Percentiles rank a stretch among this genome's conserved stretches.
phyloP scores from a whole-genome alignment of 2,888 invertebrate genomes.

The Cenopis cana region DNA sequence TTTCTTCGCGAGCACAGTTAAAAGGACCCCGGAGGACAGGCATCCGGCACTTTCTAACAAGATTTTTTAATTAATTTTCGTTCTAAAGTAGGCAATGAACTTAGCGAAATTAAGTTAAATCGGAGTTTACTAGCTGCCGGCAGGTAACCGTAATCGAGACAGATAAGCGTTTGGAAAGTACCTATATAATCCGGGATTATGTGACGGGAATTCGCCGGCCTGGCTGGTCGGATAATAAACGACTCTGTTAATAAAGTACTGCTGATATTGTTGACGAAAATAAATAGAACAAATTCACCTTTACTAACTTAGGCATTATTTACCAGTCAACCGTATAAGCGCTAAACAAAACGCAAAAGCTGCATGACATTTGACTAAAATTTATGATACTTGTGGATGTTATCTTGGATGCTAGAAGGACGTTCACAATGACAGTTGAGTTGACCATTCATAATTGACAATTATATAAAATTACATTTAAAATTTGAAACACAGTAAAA shows the following conservation, averaged over 20 bases:
- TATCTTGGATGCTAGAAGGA: too few species aligned
- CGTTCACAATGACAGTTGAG: too few species aligned
- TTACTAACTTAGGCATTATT: too few species aligned
- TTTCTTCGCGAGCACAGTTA: slow-evolving; percentile 43
- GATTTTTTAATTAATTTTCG: slow-evolving; percentile 42
- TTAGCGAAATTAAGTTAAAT: slow-evolving; percentile 23
- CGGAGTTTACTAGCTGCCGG: slow-evolving; percentile 22
- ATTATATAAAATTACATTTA: too few species aligned
- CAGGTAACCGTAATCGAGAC: slow-evolving; percentile 15
- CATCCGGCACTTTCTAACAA: slow-evolving; percentile 48
- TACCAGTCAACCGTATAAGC: too few species aligned
- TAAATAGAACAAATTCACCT: neutral
- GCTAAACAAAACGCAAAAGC: too few species aligned
- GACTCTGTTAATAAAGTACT: neutral
- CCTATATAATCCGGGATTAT: slow-evolving; percentile 21
- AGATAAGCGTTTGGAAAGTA: slow-evolving; percentile 14
- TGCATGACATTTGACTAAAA: too few species aligned
- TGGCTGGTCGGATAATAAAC: neutral
- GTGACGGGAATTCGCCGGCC: neutral
- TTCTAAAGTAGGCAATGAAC: slow-evolving; percentile 14
- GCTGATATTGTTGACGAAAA: neutral
- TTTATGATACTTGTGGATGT: too few species aligned
- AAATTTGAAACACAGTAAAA: too few species aligned
- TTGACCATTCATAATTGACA: too few species aligned
- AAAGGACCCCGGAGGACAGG: slow-evolving; percentile 50